Evolutionary conservation across 1,140 invertebrate species (phyloP).

Genomic region (Neodiprion fabricii): DNA sequence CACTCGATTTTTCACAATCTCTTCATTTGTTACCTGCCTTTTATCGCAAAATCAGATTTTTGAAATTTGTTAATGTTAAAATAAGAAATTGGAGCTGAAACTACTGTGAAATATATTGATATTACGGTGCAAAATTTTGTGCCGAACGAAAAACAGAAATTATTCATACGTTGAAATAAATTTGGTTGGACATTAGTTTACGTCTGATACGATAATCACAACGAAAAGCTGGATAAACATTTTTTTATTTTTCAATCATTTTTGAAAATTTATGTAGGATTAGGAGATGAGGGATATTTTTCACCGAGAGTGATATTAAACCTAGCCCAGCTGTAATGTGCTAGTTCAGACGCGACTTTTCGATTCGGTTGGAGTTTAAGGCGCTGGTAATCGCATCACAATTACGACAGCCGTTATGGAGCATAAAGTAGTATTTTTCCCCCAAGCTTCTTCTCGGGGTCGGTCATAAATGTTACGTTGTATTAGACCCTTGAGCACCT

Average conservation of each 20-base stretch:
- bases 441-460: neutral
- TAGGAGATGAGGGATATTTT: neutral
- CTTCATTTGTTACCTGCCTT: too few relatives aligned
- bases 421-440: neutral
- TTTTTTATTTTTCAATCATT: neutral
- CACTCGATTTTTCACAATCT: too few relatives aligned
- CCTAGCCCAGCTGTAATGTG: neutral
- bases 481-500: neutral
- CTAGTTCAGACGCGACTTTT: neutral
- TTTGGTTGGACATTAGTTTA: too few relatives aligned
- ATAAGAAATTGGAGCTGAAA: too few relatives aligned
- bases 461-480: slow-evolving; percentile 5
- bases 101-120: too few relatives aligned
- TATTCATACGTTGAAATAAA: too few relatives aligned
- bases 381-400: neutral
- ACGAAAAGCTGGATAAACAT: neutral
- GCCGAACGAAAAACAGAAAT: too few relatives aligned
- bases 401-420: neutral
- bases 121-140: too few relatives aligned
- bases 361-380: neutral
- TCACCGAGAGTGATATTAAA: neutral
- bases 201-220: neutral
- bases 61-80: too few relatives aligned
- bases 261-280: neutral
- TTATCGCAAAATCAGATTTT: too few relatives aligned